These are phyloP conservation scores for Leptinotarsa haldemani DNA, from an alignment of 2,888 invertebrate species.

Conservation along the genomic window DNA sequence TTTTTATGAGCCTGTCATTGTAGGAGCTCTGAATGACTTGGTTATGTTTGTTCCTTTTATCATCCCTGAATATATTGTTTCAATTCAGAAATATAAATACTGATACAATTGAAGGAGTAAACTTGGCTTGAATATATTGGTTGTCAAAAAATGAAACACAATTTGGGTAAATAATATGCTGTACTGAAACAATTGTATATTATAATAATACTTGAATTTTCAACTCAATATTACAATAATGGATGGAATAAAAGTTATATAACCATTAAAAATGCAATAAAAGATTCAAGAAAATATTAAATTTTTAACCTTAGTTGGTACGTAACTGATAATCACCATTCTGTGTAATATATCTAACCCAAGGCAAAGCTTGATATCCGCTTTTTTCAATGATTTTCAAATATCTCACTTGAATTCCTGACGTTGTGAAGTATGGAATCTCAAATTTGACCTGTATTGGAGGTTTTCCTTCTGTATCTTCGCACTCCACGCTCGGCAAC, in stretches of 20 bases:
- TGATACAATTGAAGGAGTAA: too few relatives aligned
- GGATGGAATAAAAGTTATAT: constrained; percentile 26
- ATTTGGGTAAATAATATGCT: constrained; percentile 4
- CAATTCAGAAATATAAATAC: too few relatives aligned
- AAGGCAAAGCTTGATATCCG: constrained; percentile 97
- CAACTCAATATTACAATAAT: constrained; percentile 19
- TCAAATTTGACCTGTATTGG: constrained; percentile 99
- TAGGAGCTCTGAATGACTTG: too few relatives aligned
- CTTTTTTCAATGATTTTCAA: constrained; percentile 99
- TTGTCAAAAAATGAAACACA: background rate
- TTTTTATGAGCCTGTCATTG: too few relatives aligned
- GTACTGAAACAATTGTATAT: constrained; percentile 16
- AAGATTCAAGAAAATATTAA: constrained; percentile 19
- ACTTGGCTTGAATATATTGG: too few relatives aligned
- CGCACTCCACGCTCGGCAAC: constrained; percentile 93
- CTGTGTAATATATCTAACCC: constrained; percentile 99
- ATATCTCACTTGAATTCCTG: constrained; percentile 97
- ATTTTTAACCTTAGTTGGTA: constrained; percentile 76
- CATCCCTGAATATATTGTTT: too few relatives aligned
- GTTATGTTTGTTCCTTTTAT: too few relatives aligned
- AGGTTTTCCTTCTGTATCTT: constrained; percentile 94
- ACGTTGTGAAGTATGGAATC: constrained; percentile 98
- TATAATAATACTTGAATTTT: constrained; percentile 21
- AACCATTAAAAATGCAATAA: constrained; percentile 24
- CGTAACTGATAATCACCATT: constrained; percentile 98